These are phyloP conservation scores for Agonum fuliginosum DNA, from an alignment of 2,888 invertebrate genomes.

Conservation along the genomic window DNA sequence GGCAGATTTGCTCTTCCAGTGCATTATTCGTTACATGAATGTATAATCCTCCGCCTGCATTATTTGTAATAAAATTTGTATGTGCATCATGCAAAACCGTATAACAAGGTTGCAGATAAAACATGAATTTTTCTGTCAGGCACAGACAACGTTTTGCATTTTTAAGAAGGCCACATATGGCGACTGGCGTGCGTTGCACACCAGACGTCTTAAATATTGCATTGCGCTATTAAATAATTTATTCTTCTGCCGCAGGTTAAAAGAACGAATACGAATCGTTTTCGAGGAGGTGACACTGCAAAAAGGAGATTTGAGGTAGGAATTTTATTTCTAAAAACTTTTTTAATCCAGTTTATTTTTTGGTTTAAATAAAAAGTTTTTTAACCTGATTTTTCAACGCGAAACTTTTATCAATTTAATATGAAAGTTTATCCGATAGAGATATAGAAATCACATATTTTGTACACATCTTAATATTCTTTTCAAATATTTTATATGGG, in stretches of 20 bases:
- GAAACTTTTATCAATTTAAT: slow-evolving; percentile 27
- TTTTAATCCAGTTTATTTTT: slow-evolving; percentile 40
- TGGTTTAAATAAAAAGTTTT: slow-evolving; percentile 49
- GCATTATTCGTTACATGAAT: background rate
- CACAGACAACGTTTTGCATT: slow-evolving; percentile 45
- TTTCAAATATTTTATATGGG: background rate
- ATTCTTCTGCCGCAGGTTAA: slow-evolving; percentile 77
- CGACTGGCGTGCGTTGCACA: background rate
- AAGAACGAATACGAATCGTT: slow-evolving; percentile 86
- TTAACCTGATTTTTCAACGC: slow-evolving; percentile 20
- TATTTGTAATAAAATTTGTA: slow-evolving; percentile 44
- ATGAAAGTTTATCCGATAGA: slow-evolving; percentile 25
- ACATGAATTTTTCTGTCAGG: slow-evolving; percentile 48
- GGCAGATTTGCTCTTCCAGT: too few relatives aligned
- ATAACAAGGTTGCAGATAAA: slow-evolving; percentile 36
- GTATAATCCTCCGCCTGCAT: slow-evolving; percentile 1
- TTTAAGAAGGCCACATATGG: slow-evolving; percentile 41
- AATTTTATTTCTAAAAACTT: slow-evolving; percentile 47
- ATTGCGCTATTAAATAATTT: slow-evolving; percentile 44
- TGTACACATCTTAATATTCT: background rate
- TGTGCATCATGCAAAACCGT: slow-evolving; percentile 16
- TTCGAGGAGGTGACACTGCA: slow-evolving; percentile 88
- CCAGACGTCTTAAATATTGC: slow-evolving; percentile 21
- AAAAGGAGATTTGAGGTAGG: slow-evolving; percentile 86
- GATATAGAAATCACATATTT: slow-evolving; percentile 17